Percentiles rank a stretch among this genome's conserved stretches.
These are phyloP conservation scores for Palaemon carinicauda DNA, from an alignment of 1,140 invertebrate genomes.

Conservation along the genomic window DNA sequence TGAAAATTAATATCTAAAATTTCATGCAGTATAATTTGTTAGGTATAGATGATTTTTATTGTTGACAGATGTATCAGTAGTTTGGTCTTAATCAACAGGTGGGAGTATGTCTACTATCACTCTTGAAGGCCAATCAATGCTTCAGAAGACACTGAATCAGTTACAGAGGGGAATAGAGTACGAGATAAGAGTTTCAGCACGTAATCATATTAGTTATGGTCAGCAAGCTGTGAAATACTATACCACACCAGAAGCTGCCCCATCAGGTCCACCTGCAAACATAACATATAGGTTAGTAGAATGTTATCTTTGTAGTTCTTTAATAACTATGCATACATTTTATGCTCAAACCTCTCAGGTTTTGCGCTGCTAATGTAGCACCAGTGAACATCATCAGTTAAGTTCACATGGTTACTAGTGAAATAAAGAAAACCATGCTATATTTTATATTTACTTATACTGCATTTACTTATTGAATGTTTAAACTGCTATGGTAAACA, in stretches of 20 bases:
- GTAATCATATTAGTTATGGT: conserved; percentile 90
- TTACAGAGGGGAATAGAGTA: conserved; percentile 90
- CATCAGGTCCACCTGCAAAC: conserved; percentile 83
- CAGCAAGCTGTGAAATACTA: conserved; percentile 90
- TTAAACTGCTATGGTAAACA: no score
- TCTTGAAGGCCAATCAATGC: conserved; percentile 68
- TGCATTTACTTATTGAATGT: no score
- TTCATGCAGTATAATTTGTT: not conserved
- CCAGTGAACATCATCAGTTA: no score
- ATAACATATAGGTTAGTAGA: conserved; percentile 70
- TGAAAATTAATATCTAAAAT: not conserved
- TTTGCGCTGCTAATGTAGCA: no score
- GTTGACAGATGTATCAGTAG: not conserved
- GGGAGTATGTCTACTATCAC: conserved; percentile 73
- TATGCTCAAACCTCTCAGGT: no score
- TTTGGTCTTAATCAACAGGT: not conserved
- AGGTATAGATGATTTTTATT: not conserved
- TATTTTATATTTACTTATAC: no score
- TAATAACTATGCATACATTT: no score
- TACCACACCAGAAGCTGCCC: conserved; percentile 89
- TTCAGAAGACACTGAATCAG: conserved; percentile 71
- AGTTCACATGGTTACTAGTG: no score
- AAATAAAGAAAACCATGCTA: no score
- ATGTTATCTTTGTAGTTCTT: no score
- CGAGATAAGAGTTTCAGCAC: conserved; percentile 91